Evolutionary conservation across 2,888 invertebrate genomes (phyloP).

Genomic region (Lymantria monacha): DNA sequence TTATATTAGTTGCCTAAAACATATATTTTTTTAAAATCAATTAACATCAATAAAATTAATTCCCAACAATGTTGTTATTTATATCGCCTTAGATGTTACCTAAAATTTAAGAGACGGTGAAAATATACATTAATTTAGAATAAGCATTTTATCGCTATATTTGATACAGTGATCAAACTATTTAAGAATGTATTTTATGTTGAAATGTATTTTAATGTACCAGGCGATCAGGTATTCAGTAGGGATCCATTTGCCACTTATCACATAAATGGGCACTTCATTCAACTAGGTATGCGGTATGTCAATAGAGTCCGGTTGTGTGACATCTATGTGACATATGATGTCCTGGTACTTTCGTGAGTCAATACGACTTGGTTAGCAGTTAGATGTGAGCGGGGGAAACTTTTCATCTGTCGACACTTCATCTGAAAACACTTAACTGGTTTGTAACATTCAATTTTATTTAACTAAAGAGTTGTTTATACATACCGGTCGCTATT

Average conservation of each 20-base stretch:
- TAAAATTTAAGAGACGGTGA: no score
- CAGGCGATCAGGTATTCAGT: slow-evolving; percentile 10
- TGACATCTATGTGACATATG: slow-evolving; percentile 15
- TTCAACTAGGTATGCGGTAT: slow-evolving; percentile 9
- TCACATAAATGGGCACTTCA: slow-evolving; percentile 14
- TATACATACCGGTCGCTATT: slow-evolving; percentile 3
- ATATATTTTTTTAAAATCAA: no score
- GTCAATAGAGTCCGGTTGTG: slow-evolving; percentile 17
- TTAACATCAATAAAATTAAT: no score
- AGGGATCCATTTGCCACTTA: slow-evolving; percentile 16
- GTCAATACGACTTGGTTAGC: slow-evolving; percentile 26
- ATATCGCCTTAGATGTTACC: no score
- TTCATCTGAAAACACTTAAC: slow-evolving; percentile 20
- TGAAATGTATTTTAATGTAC: slow-evolving; percentile 10
- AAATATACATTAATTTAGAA: no score
- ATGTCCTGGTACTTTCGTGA: slow-evolving; percentile 8
- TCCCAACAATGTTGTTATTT: no score
- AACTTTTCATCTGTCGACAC: slow-evolving; percentile 23
- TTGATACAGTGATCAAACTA: no score
- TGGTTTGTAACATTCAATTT: slow-evolving; percentile 10
- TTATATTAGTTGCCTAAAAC: no score
- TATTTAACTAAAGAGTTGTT: background rate
- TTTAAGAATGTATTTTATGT: background rate
- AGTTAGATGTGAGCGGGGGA: slow-evolving; percentile 18
- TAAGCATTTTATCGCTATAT: no score